Conservation (phyloP, 2,888 invertebrate genomes). For the Neocrepidodera transversa region DNA sequence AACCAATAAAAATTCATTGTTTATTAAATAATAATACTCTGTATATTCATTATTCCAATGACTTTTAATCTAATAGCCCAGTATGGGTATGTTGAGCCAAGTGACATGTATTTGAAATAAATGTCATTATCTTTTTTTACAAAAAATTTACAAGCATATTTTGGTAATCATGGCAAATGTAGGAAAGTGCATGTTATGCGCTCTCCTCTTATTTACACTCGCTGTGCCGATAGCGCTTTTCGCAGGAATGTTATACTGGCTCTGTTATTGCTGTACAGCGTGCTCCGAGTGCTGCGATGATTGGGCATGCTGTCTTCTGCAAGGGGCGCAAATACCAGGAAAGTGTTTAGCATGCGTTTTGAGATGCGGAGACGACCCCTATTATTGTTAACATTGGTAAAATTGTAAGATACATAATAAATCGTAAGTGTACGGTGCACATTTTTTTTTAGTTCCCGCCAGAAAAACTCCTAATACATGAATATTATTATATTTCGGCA, state of each 20-base stretch:
- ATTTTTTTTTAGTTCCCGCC: no score
- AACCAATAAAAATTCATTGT: no score
- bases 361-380: conserved; percentile 2
- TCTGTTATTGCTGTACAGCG: conserved; percentile 1
- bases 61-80: no score
- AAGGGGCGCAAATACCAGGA: conserved; percentile 5
- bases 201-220: neutral
- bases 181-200: conserved; percentile 5
- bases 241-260: conserved; percentile 5
- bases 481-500: no score
- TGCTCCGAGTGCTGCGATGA: conserved; percentile 11
- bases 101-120: neutral
- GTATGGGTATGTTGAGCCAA: no score
- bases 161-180: neutral
- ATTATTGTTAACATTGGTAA: neutral
- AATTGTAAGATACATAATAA: no score
- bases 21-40: no score
- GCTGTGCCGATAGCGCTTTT: conserved; percentile 2
- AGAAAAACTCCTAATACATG: no score
- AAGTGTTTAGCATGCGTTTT: conserved; percentile 3
- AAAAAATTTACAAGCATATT: neutral
- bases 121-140: neutral
- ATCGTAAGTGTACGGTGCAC: no score
- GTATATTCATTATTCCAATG: no score
- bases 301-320: conserved; percentile 5